Base-by-base conservation (phyloP, 2,888 invertebrate genomes). In the Mesorhabditis belari region DNA sequence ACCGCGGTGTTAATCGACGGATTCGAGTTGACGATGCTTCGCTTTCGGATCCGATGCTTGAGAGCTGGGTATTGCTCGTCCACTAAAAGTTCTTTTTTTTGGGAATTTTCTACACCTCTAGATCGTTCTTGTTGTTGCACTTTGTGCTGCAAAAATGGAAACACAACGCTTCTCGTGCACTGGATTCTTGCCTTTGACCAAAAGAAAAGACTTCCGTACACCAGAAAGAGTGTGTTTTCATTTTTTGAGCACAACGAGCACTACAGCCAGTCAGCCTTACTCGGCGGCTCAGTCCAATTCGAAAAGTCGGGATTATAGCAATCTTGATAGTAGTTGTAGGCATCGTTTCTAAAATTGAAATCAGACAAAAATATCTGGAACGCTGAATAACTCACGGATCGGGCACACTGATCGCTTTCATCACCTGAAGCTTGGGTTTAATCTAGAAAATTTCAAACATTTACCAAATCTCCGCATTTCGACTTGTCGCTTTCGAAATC, bases 301-400 rank as follows among this genome's bases (percentile, higher is more conserved):
- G n/a, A 35, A 2, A 35, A 35, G 2, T 35, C 44, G 12, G 44
- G 44, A n/a, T 35, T 35, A 55, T 77, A 77, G 60, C 77, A 77
- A 52, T 76, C 76, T 59, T 73, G 73, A 50, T 77, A 77, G 65
- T 67, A 76, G 60, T 77, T 75, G 70, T 77, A 77, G 51, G 66
- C 66, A 50, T 75, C 71, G 50, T 71, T 69, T 44, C 67, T 67
- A 53, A 23, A 66, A 58, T 19, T 3, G 17, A 1, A 2, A 9
- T 1, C 17, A 17, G n/a, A 35, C 35, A 12, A 35, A 12, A 35
- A 35, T 35, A 35, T 12, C 35, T 17, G 6, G 6, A 35, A 35
- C 12, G n/a, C 44, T 35, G 12, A 35, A 9, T 35, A 35, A 35
- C n/a, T n/a, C n/a, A n/a, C 44, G 44, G 44, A 35, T 35, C 44